These are phyloP conservation scores for Meda fulgida DNA, from an alignment of 2,797 vertebrate genomes.

Conservation along the genomic window DNA sequence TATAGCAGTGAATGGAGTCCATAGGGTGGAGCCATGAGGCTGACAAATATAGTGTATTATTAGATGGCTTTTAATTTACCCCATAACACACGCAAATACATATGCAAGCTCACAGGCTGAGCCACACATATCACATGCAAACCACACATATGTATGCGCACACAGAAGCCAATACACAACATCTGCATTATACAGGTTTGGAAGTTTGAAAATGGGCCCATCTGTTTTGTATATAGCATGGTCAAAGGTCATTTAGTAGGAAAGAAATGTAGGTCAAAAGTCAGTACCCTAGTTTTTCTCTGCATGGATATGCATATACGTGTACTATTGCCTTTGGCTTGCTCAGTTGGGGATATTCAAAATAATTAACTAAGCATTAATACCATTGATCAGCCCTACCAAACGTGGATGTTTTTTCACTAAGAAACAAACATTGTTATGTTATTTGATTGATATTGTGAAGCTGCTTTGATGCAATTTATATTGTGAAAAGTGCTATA, in stretches of 20 bases:
- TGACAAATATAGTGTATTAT: conserved; percentile 63
- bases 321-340: background rate
- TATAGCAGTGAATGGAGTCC: conserved; percentile 57
- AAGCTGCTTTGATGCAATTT: no score
- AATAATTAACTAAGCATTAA: no score
- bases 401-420: no score
- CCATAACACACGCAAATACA: conserved; percentile 22
- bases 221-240: conserved; percentile 30
- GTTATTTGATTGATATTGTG: no score
- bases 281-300: background rate
- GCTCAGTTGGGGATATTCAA: no score
- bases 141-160: background rate
- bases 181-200: background rate
- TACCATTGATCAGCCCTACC: no score
- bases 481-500: no score
- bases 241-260: conserved; percentile 73
- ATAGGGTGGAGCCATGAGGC: conserved; percentile 61
- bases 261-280: conserved; percentile 21
- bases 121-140: conserved; percentile 17
- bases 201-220: background rate
- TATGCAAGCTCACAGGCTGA: conserved; percentile 46
- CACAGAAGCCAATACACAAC: background rate
- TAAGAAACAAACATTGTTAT: no score
- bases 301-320: background rate
- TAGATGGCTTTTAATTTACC: conserved; percentile 69